phyloP scores from a whole-genome alignment of 2,797 vertebrate species.

The Artibeus jamaicensis region DNA sequence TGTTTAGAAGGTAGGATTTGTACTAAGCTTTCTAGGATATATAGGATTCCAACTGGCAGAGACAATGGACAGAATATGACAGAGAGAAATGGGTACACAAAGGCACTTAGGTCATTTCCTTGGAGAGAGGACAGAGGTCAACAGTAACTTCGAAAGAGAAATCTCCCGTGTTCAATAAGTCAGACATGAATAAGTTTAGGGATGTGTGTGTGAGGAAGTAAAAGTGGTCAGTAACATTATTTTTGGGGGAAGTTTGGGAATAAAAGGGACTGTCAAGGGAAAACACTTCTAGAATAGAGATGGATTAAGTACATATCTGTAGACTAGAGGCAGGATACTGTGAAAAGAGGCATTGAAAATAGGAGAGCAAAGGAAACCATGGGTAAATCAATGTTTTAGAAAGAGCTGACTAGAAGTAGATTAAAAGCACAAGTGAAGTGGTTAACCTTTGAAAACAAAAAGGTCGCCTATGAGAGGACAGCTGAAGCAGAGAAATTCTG shows the following conservation, averaged over 20 bases:
- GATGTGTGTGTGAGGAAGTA: neutral
- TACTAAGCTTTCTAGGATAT: neutral
- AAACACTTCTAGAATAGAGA: neutral
- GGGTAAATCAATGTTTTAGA: neutral
- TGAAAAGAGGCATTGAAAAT: neutral
- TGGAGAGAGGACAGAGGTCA: neutral
- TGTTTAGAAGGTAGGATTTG: neutral
- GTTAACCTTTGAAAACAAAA: slow-evolving; percentile 22
- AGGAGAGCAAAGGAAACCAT: neutral
- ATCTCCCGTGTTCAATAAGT: neutral
- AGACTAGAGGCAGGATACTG: neutral
- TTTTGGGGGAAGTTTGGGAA: neutral
- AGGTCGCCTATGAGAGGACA: neutral
- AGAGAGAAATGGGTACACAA: neutral
- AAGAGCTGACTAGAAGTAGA: neutral
- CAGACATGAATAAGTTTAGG: neutral
- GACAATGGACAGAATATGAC: neutral
- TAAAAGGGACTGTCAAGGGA: neutral
- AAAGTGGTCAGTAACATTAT: neutral
- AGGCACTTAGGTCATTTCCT: neutral
- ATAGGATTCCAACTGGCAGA: neutral
- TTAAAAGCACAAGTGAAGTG: neutral
- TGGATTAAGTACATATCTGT: neutral
- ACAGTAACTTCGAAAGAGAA: neutral
- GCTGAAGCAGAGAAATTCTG: slow-evolving; percentile 6